Evolutionary conservation across 2,888 invertebrate species (phyloP), one percentile per base, ranked within the genome.

Genomic region (Drosophila anomalipes): DNA sequence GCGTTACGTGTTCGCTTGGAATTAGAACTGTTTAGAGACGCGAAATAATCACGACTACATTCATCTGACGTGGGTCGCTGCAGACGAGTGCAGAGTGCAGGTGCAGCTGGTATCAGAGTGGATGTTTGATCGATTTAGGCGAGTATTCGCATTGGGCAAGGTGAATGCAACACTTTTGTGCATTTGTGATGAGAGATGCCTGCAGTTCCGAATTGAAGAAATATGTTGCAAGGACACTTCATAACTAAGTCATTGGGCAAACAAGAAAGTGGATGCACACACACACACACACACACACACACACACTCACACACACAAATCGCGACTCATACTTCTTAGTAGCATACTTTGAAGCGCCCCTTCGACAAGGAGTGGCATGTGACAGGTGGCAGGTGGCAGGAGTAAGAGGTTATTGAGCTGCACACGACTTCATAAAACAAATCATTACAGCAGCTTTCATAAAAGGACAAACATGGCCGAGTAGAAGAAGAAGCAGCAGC

Each of bases 371-470:
- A 26, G 10, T 7, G n/a, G 52, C 19, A 12, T 4, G 39, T 7
- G 57, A 5, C 44, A 44, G 7, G 44, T 0, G 54, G 3, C 32
- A 9, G 33, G 44, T 1, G 54, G 5, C 32, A 10, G 33, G 30
- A 41, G 19, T 9, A 16, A 9, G 12, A 12, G 32, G 56, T n/a
- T 56, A 56, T 37, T 56, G 56, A 37, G 56, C 35, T 49, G 60
- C 16, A 44, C 51, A 35, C 71, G 80, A 83, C 83, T 86, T 86
- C 86, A 86, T 86, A 84, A 86, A 86, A 86, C 89, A 89, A 86
- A 86, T 86, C 86, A 86, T 86, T 86, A 89, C 86, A 84, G 89
- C 82, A 77, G 89, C 89, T 86, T 88, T 89, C 82, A 82, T 81
- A 84, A 81, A 60, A 82, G 73, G 73, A 66, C 70, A 82, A 79